Evolutionary conservation across 1,140 invertebrate genomes (phyloP).

Genomic region (Bombus impatiens): DNA sequence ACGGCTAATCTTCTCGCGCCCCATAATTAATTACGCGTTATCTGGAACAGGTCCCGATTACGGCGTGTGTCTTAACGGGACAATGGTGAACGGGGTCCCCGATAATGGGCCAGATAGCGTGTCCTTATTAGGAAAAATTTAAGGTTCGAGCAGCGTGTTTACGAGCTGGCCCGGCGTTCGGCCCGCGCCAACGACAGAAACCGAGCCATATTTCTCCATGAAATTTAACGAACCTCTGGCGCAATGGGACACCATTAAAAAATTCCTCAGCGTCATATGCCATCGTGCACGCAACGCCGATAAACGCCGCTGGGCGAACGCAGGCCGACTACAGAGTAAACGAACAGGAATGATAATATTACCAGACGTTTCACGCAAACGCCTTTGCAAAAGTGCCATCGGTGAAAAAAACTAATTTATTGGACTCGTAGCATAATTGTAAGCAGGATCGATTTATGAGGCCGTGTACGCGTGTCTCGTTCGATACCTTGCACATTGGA

Average conservation of each 20-base stretch:
- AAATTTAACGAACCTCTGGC: constrained; percentile 66
- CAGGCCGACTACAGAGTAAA: not conserved
- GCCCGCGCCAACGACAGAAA: constrained; percentile 3
- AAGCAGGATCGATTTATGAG: not conserved
- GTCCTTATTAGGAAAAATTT: constrained; percentile 57
- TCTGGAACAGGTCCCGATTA: constrained; percentile 31
- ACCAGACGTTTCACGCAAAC: constrained; percentile 49
- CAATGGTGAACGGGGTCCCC: constrained; percentile 29
- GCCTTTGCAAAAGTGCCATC: constrained; percentile 30
- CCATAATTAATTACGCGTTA: constrained; percentile 46
- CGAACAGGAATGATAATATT: constrained; percentile 49
- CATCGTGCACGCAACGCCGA: constrained; percentile 62
- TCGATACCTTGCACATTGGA: not conserved
- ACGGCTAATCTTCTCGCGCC: constrained; percentile 21
- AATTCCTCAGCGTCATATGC: constrained; percentile 68
- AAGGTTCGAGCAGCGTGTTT: constrained; percentile 42
- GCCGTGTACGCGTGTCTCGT: not conserved
- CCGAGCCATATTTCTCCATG: constrained; percentile 61
- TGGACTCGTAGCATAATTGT: not conserved
- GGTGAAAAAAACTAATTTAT: constrained; percentile 14
- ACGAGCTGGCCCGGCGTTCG: constrained; percentile 11
- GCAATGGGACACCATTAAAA: constrained; percentile 73
- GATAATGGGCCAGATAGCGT: constrained; percentile 35
- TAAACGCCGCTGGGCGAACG: constrained; percentile 50
- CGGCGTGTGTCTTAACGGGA: constrained; percentile 29